Evolutionary conservation across 1,140 invertebrate species (phyloP).

Genomic region (Pteromalus puparum): DNA sequence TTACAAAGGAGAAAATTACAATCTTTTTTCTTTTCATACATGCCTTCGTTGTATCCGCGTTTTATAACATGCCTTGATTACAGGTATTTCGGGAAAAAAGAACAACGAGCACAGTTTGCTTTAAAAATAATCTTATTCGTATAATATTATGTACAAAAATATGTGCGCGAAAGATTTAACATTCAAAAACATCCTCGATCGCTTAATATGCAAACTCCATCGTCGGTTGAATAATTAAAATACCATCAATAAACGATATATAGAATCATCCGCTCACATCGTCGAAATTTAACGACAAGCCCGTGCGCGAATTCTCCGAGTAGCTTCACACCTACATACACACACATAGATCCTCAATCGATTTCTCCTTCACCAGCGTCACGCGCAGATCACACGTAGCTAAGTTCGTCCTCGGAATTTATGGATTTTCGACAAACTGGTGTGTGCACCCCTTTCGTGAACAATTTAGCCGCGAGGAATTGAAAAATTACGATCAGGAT

Average conservation of each 20-base stretch:
- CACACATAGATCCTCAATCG: neutral
- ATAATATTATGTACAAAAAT: too few species aligned
- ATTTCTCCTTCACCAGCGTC: neutral
- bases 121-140: too few species aligned
- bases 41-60: too few species aligned
- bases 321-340: neutral
- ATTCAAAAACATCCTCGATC: too few species aligned
- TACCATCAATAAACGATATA: neutral
- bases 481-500: constrained; percentile 33
- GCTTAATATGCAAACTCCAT: too few species aligned
- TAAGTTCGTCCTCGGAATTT: neutral
- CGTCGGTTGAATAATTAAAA: too few species aligned
- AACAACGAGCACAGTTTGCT: too few species aligned
- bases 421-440: constrained; percentile 8
- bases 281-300: neutral
- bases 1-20: too few species aligned
- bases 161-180: too few species aligned
- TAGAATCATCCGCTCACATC: neutral
- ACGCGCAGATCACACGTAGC: neutral
- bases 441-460: neutral
- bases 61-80: too few species aligned
- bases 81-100: too few species aligned
- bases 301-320: neutral
- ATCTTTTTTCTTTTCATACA: too few species aligned
- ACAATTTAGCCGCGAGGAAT: neutral